Evolutionary conservation across 2,888 invertebrate species (phyloP).

Genomic region (Megalurothrips usitatus): DNA sequence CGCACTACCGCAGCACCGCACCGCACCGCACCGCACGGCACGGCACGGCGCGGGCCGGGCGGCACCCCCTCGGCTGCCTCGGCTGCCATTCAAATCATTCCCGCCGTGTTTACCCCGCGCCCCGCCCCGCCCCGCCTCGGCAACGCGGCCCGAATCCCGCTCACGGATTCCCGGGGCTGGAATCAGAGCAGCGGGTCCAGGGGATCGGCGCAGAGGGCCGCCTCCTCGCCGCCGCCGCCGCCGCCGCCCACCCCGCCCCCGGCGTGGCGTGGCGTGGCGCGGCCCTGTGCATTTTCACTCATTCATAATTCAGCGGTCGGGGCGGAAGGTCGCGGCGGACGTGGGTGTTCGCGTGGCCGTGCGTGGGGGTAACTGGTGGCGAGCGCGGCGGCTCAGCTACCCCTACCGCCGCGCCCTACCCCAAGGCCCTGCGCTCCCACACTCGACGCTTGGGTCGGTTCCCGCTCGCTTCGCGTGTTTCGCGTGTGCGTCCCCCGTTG

Average conservation of each 20-base stretch:
- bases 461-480: background rate
- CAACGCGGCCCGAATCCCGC: too few species aligned
- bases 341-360: background rate
- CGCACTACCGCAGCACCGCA: background rate
- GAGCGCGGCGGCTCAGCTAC: background rate
- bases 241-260: too few species aligned
- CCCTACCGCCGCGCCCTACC: too few species aligned
- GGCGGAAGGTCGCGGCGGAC: background rate
- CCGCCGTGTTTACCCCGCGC: too few species aligned
- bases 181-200: too few species aligned
- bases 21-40: background rate
- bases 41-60: background rate
- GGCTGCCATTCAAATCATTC: background rate
- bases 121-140: too few species aligned
- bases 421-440: too few species aligned
- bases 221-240: too few species aligned
- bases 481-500: too few species aligned
- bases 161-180: too few species aligned
- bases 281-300: background rate
- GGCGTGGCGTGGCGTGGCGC: background rate
- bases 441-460: background rate
- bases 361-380: background rate
- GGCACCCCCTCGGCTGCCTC: background rate
- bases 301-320: background rate
- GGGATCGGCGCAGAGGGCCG: background rate